Base-by-base conservation (phyloP, 1,140 invertebrate species). In the Nasonia giraulti region DNA sequence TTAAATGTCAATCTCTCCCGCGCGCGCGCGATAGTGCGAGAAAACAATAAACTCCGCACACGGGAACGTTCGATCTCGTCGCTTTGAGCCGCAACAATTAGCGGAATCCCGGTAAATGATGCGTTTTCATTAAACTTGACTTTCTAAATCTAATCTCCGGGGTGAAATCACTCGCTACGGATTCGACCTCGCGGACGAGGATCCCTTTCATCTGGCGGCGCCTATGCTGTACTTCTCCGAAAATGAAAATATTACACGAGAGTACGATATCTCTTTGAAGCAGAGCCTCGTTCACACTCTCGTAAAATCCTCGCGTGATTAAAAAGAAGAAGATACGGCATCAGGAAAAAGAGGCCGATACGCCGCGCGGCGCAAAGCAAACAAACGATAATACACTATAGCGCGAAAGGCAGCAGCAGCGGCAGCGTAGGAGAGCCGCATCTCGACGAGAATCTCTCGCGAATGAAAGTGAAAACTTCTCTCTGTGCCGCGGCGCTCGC, bases 381-480 rank as follows among this genome's bases (percentile, higher is more conserved):
- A 82, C 37, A 73, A 66, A 66, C 37, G 66, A 78, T 78, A 50
- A n/a, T 47, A 10, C 20, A 50, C 10, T 12, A 5, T 5, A 23
- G 40, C 44, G 11, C 75, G 73, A 33, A 33, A 75, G 73, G 44
- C 40, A 75, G 2, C 40, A 75, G 40, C 75, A 27, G 44, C 40
- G 37, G 40, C 75, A 27, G 44, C 40, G 37, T 44, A 44, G 31
- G 11, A 20, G 73, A n/a, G 75, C 31, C 1, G 37, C 82, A 83
- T 68, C 75, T 12, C 12, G 0, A 7, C 10, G 75, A 27, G 81
- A 82, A 82, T 82, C 75, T 69, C 55, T 23, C 27, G 33, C 50
- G 74, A 85, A 92, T 93, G 91, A 93, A 92, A 93, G 92, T 93
- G 92, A 92, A 92, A 93, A 93, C 89, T 90, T 88, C 88, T 86